Conservation (phyloP, 2,113 vertebrate genomes). For the Bettongia penicillata region DNA sequence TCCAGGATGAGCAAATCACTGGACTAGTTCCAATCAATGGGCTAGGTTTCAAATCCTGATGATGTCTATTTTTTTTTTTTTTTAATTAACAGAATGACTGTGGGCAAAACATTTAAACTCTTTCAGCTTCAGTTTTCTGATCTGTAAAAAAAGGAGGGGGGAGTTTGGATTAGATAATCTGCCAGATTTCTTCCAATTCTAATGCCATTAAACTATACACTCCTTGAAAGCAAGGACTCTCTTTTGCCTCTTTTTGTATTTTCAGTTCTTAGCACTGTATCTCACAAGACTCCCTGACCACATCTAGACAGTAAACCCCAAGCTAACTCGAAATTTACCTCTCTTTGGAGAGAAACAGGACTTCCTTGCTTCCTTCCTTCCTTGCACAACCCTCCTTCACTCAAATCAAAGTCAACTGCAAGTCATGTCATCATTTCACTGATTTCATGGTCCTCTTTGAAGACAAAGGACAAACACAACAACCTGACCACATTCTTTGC, state of each 20-base stretch:
- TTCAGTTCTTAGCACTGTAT: background rate
- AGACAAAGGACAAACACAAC: too few species aligned
- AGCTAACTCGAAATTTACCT: too few species aligned
- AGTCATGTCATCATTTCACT: too few species aligned
- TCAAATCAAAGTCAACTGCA: too few species aligned
- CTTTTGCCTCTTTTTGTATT: background rate
- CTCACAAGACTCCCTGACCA: background rate
- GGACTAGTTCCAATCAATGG: background rate
- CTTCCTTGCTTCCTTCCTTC: too few species aligned
- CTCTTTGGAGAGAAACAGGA: too few species aligned
- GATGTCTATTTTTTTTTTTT: background rate
- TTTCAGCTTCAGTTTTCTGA: background rate
- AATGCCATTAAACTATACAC: background rate
- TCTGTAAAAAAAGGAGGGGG: background rate
- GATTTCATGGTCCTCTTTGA: too few species aligned
- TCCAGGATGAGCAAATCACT: background rate
- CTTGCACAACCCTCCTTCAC: too few species aligned
- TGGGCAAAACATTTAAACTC: background rate
- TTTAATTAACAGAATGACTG: background rate
- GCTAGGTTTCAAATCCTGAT: background rate
- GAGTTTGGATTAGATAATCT: background rate
- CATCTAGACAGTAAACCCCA: too few species aligned
- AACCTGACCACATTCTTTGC: background rate
- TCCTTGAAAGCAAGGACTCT: background rate
- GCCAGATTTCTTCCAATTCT: background rate